Percentiles rank a stretch among this genome's conserved stretches.
These are phyloP conservation scores for Botrylloides violaceus DNA, from an alignment of 23 tunicate genomes.

Conservation along the genomic window DNA sequence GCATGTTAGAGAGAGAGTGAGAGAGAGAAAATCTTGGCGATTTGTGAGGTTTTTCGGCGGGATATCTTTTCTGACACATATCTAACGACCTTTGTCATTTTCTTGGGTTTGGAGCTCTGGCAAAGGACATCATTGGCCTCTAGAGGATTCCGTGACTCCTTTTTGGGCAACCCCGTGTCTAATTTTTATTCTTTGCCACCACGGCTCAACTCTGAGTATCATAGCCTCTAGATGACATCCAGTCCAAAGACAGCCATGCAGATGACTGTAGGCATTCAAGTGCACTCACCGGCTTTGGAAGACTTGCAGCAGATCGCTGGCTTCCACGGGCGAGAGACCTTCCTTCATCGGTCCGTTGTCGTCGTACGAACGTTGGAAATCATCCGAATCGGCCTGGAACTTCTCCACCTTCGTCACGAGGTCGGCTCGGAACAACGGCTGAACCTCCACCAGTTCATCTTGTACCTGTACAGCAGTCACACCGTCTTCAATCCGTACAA, in stretches of 20 bases:
- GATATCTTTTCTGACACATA: no score
- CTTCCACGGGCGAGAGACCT: conserved; percentile 90
- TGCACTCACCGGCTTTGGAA: conserved; percentile 67
- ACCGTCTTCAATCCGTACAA: neutral
- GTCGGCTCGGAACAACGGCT: conserved; percentile 73
- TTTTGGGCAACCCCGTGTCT: neutral
- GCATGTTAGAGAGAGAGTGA: no score
- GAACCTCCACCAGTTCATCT: conserved; percentile 71
- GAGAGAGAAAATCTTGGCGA: no score
- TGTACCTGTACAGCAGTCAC: conserved; percentile 33
- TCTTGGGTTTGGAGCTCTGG: no score
- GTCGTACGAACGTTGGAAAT: conserved; percentile 80
- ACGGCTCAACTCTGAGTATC: neutral
- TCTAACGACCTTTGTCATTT: no score
- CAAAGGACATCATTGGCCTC: no score
- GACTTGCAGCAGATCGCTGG: conserved; percentile 89
- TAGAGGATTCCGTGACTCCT: no score
- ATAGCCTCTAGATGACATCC: neutral
- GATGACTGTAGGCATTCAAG: neutral
- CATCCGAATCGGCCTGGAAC: conserved; percentile 59
- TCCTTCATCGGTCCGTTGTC: conserved; percentile 86
- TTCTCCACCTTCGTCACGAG: conserved; percentile 72
- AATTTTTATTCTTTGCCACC: neutral
- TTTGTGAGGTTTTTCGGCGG: no score
- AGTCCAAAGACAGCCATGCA: neutral